phyloP scores from a whole-genome alignment of 2,113 vertebrate genomes.

The Corynorhinus townsendii region DNA sequence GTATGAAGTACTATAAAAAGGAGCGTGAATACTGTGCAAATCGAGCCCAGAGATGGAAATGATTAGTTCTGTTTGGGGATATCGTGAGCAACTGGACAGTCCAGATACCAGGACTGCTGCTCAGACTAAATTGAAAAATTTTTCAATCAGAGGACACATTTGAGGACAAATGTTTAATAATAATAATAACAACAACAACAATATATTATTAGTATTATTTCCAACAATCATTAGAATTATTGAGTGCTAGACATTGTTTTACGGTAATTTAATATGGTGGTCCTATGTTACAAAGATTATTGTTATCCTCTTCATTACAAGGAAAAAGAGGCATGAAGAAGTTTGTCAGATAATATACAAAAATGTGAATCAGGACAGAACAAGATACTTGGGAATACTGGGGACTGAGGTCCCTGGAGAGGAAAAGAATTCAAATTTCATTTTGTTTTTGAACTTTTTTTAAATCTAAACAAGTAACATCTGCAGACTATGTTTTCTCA shows the following conservation, averaged over 20 bases:
- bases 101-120: neutral
- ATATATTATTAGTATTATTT: neutral
- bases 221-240: neutral
- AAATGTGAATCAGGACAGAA: neutral
- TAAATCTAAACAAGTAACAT: neutral
- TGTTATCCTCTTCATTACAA: neutral
- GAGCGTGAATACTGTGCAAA: neutral
- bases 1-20: neutral
- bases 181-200: neutral
- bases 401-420: neutral
- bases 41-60: neutral
- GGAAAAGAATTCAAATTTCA: neutral
- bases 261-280: neutral
- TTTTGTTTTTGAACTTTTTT: neutral
- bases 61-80: neutral
- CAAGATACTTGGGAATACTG: neutral
- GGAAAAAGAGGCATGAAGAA: neutral
- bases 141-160: neutral
- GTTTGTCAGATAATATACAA: neutral
- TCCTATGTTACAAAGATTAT: neutral
- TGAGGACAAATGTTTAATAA: neutral
- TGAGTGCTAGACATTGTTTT: neutral
- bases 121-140: neutral
- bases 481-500: neutral
- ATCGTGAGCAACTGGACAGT: neutral